These are phyloP conservation scores for Bedellia somnulentella DNA, from an alignment of 2,888 invertebrate genomes.

Conservation along the genomic window DNA sequence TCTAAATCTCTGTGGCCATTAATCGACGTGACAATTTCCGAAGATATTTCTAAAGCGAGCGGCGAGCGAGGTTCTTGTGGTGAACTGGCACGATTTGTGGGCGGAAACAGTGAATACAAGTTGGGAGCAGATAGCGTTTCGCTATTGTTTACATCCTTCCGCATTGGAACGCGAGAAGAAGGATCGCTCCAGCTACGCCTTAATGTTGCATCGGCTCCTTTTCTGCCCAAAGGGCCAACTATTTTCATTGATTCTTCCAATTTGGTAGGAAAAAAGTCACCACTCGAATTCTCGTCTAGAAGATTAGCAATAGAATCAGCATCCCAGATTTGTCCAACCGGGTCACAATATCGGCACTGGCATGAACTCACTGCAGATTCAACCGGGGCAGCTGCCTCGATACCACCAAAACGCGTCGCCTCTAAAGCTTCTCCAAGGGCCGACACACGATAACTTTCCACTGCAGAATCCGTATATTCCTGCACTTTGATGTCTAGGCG, in stretches of 20 bases:
- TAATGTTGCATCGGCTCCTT: slow-evolving; percentile 42
- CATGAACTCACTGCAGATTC: slow-evolving; percentile 59
- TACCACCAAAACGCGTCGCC: slow-evolving; percentile 44
- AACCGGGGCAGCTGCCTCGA: slow-evolving; percentile 42
- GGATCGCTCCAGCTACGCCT: slow-evolving; percentile 69
- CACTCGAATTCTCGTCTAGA: slow-evolving; percentile 48
- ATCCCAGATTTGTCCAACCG: slow-evolving; percentile 75
- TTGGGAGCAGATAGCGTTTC: slow-evolving; percentile 46
- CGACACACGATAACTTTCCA: slow-evolving; percentile 47
- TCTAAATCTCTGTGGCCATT: slow-evolving; percentile 78
- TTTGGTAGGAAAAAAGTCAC: slow-evolving; percentile 49
- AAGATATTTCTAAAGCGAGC: slow-evolving; percentile 68
- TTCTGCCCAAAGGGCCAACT: slow-evolving; percentile 39
- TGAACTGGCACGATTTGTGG: slow-evolving; percentile 35
- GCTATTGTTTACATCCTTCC: slow-evolving; percentile 28
- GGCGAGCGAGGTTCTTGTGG: slow-evolving; percentile 39
- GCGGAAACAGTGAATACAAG: slow-evolving; percentile 50
- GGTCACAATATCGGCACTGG: slow-evolving; percentile 77
- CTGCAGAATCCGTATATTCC: slow-evolving; percentile 37
- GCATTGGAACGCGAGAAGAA: slow-evolving; percentile 45
- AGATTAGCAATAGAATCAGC: slow-evolving; percentile 62
- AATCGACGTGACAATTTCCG: slow-evolving; percentile 75
- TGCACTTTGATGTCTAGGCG: slow-evolving; percentile 44
- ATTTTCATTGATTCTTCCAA: slow-evolving; percentile 55
- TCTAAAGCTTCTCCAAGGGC: slow-evolving; percentile 56